phyloP scores from a whole-genome alignment of 2,113 vertebrate species.

The Aspidoscelis tigris region DNA sequence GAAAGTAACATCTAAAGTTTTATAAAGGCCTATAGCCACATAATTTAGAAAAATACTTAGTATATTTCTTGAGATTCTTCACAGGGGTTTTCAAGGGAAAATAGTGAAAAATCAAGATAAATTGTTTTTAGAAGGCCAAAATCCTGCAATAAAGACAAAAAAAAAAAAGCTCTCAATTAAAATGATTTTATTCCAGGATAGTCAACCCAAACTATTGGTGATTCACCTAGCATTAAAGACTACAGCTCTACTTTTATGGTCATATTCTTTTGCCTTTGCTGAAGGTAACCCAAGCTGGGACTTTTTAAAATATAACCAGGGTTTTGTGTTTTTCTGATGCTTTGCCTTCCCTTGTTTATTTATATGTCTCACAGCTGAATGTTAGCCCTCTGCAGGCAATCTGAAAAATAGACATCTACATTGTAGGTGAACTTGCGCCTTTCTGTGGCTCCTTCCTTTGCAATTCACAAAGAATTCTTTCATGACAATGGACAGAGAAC shows the following conservation, averaged over 20 bases:
- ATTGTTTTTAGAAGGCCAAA: no score
- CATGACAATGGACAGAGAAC: slow-evolving; percentile 65
- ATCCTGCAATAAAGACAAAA: no score
- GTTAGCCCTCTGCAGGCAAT: slow-evolving; percentile 46
- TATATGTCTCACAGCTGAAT: slow-evolving; percentile 46
- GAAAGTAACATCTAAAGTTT: no score
- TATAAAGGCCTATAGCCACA: no score
- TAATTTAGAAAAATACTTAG: no score
- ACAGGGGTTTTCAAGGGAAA: no score
- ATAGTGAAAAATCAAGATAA: no score
- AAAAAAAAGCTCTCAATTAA: background rate
- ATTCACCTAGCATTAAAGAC: background rate
- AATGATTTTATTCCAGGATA: background rate
- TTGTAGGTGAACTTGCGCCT: slow-evolving; percentile 6
- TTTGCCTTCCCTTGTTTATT: slow-evolving; percentile 30
- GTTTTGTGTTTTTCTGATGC: background rate
- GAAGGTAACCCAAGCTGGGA: slow-evolving; percentile 10
- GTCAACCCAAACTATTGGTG: background rate
- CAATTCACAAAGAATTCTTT: slow-evolving; percentile 75
- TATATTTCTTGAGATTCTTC: no score
- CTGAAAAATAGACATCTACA: slow-evolving; percentile 42
- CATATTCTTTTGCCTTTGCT: background rate
- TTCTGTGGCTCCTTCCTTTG: slow-evolving; percentile 52
- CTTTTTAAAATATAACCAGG: slow-evolving; percentile 26
- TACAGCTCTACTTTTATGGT: slow-evolving; percentile 15